Percentiles rank a stretch among this genome's conserved stretches.
Conservation (phyloP, 2,113 vertebrate genomes). For the Oreochromis spilurus region DNA sequence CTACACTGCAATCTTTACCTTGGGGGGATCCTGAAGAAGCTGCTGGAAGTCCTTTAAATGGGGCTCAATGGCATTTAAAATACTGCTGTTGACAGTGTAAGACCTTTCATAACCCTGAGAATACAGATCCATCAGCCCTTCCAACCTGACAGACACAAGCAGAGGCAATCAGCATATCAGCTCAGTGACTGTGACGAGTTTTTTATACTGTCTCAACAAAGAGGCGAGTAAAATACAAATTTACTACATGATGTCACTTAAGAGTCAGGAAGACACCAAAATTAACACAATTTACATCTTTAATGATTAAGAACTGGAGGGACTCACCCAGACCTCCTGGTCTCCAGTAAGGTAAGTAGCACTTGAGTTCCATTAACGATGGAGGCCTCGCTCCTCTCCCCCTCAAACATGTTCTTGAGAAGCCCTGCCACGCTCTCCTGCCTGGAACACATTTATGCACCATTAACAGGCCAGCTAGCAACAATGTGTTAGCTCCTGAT, state of each 20-base stretch:
- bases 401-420: conserved; percentile 91
- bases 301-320: not conserved
- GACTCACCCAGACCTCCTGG: conserved; percentile 86
- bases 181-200: not conserved
- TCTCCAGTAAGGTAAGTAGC: conserved; percentile 89
- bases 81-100: conserved; percentile 85
- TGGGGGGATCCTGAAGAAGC: conserved; percentile 89
- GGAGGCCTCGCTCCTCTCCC: conserved; percentile 83
- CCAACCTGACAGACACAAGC: conserved; percentile 75
- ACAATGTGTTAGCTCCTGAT: not conserved
- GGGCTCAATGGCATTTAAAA: conserved; percentile 87
- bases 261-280: not conserved
- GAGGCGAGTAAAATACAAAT: not conserved
- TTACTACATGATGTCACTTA: not conserved
- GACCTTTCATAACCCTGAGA: conserved; percentile 94
- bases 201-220: not conserved
- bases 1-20: conserved; percentile 69
- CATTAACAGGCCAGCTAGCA: not conserved
- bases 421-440: conserved; percentile 90
- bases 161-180: not conserved
- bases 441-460: conserved; percentile 60
- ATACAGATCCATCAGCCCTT: conserved; percentile 91
- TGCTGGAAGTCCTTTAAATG: conserved; percentile 95
- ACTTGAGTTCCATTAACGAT: conserved; percentile 92
- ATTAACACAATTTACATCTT: not conserved